These are phyloP conservation scores for Drosophila lutescens DNA, from an alignment of 2,888 invertebrate species.

Conservation along the genomic window DNA sequence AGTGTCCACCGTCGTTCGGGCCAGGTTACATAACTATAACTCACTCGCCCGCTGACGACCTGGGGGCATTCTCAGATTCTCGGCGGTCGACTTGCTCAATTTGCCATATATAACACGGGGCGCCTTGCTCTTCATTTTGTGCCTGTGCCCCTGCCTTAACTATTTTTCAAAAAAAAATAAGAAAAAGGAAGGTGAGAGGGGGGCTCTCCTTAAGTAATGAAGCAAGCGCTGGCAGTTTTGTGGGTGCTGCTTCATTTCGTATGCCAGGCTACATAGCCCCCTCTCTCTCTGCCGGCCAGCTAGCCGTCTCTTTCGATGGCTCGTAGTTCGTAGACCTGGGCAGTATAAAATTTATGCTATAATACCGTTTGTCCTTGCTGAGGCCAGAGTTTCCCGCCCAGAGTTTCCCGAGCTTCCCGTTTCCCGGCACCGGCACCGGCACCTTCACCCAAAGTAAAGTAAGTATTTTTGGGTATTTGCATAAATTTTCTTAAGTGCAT, in stretches of 20 bases:
- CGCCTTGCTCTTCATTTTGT: slow-evolving; percentile 29
- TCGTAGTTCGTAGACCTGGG: slow-evolving; percentile 81
- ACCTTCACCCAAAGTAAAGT: slow-evolving; percentile 61
- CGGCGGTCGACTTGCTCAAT: slow-evolving; percentile 76
- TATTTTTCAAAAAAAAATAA: slow-evolving; percentile 64
- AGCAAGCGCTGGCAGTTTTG: slow-evolving; percentile 75
- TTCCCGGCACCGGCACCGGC: background rate
- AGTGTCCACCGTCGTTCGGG: slow-evolving; percentile 29
- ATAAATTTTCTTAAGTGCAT: slow-evolving; percentile 83
- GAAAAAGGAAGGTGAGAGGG: slow-evolving; percentile 1
- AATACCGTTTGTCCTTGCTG: slow-evolving; percentile 76
- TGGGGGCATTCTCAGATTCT: slow-evolving; percentile 74
- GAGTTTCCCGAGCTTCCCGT: background rate
- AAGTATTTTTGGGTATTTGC: slow-evolving; percentile 83
- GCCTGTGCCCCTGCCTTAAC: slow-evolving; percentile 53
- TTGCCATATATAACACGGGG: slow-evolving; percentile 74
- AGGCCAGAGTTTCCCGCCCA: slow-evolving; percentile 22
- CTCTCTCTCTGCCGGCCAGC: background rate
- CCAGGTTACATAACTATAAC: slow-evolving; percentile 75
- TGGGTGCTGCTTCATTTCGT: slow-evolving; percentile 80
- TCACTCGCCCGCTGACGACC: slow-evolving; percentile 71
- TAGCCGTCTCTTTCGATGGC: slow-evolving; percentile 31
- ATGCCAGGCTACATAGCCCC: slow-evolving; percentile 55
- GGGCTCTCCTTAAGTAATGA: slow-evolving; percentile 65
- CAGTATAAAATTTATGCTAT: slow-evolving; percentile 80